Evolutionary conservation across 2,113 vertebrate genomes (phyloP).

Genomic region (Chlamydotis undulata): DNA sequence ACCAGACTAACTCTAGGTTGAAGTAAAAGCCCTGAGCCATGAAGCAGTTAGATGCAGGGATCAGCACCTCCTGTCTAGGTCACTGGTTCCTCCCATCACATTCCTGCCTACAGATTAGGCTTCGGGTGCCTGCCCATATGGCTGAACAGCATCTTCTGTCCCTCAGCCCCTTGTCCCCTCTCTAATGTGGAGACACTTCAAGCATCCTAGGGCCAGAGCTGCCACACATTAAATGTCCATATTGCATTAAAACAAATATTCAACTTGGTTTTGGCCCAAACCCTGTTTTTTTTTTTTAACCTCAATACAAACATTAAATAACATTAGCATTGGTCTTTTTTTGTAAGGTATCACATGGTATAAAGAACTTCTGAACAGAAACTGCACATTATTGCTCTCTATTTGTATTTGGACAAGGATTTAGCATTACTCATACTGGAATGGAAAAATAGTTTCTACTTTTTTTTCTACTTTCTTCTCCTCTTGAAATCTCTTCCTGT

Average conservation of each 20-base stretch:
- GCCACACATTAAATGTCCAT: not conserved
- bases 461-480: not conserved
- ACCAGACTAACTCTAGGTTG: not conserved
- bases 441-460: not conserved
- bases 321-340: not conserved
- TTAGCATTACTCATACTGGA: not conserved
- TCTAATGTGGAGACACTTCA: not conserved
- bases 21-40: not conserved
- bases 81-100: not conserved
- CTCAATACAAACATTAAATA: not conserved
- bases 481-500: not conserved
- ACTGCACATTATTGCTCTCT: not conserved
- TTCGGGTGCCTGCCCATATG: accelerated
- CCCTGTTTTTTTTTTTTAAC: not conserved
- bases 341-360: not conserved
- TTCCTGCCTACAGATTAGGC: not conserved
- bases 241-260: not conserved
- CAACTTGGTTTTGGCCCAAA: not conserved
- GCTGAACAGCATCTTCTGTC: not conserved
- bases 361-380: not conserved
- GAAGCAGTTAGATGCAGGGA: not conserved
- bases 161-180: not conserved
- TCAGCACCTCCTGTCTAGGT: not conserved
- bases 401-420: not conserved
- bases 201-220: not conserved